Percentiles rank a stretch among this genome's conserved stretches.
phyloP scores from a whole-genome alignment of 2,888 invertebrate species.

The Zelleria hepariella region DNA sequence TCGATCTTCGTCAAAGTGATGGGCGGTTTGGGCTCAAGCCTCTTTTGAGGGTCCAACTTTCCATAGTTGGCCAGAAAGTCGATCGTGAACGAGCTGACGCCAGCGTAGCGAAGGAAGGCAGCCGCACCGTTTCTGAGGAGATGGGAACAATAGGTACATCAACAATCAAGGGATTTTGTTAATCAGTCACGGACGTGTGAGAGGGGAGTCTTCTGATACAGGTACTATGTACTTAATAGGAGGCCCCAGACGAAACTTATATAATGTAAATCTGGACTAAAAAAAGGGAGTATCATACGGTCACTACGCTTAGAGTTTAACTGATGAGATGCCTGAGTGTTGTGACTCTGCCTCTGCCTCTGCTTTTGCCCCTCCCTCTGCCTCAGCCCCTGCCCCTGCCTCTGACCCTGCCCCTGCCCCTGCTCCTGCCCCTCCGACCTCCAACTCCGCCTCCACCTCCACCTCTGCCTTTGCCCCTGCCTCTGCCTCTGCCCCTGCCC shows the following conservation, averaged over 20 bases:
- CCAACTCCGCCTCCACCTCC: background rate
- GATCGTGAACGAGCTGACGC: conserved; percentile 47
- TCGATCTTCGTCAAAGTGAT: conserved; percentile 49
- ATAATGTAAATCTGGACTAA: background rate
- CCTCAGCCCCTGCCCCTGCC: background rate
- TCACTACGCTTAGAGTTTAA: too few relatives aligned
- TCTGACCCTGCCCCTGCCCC: background rate
- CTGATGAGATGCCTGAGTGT: too few relatives aligned
- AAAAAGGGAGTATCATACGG: background rate
- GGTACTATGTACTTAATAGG: background rate
- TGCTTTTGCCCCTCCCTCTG: too few relatives aligned
- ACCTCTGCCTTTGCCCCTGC: background rate
- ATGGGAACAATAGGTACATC: background rate
- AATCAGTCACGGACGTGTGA: too few relatives aligned
- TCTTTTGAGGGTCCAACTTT: conserved; percentile 36
- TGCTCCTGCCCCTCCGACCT: background rate
- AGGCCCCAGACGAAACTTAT: too few relatives aligned
- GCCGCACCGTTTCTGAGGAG: conserved; percentile 30
- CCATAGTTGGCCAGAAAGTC: conserved; percentile 55
- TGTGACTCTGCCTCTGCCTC: too few relatives aligned
- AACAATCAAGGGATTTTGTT: too few relatives aligned
- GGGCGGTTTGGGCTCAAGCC: conserved; percentile 28
- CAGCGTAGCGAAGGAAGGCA: conserved; percentile 53
- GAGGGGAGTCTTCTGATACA: too few relatives aligned
- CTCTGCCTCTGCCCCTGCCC: background rate